Base-by-base conservation (phyloP, 2,113 vertebrate species). In the Cephalopholis sonnerati region DNA sequence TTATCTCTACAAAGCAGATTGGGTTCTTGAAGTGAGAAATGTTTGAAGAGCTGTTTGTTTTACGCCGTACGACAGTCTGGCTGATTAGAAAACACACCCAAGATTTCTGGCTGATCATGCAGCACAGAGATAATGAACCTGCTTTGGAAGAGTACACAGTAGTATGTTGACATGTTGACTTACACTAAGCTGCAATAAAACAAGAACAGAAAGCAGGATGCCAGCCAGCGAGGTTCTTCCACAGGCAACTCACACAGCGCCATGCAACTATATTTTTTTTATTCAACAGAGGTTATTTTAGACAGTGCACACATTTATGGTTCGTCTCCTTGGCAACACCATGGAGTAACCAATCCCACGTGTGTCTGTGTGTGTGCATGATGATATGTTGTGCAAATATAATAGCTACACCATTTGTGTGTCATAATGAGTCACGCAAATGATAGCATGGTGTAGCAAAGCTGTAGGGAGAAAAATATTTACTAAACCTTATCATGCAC, bases 151-250 rank as follows among this genome's bases (percentile, higher is more conserved):
- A 75, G 63, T 53, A 84, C 69, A 50, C 79, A 32, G 36, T 50
- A 17, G 41, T 32, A 53, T 81, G 88, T 75, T 74, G 87, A 82
- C 72, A 76, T 75, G 89, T 85, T 79, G 88, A 86, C 78, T 70
- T 24, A 54, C 50, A 39, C 50, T 54, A 70, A 73, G 79, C 76
- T 70, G 89, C 86, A 66, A 22, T 61, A 79, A 87, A 77, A 88
- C 79, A 81, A 64, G 73, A 82, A 82, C 91, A 92, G 65, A 78
- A 83, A 90, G 82, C 80, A 72, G 80, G 85, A 88, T 22, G 82
- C n/a, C 87, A 88, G 91, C 73, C 79, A 87, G 82, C 53, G 11
- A 61, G 83, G 32, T 86, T 89, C 84, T 74, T 89, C 84, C 89
- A 89, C 77, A 76, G 79, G 77, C 78, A 51, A 77, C 77, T 84